Evolutionary conservation across 1,140 invertebrate genomes (phyloP), one percentile per base, ranked within the genome.

Genomic region (Bradynema listronoti): DNA sequence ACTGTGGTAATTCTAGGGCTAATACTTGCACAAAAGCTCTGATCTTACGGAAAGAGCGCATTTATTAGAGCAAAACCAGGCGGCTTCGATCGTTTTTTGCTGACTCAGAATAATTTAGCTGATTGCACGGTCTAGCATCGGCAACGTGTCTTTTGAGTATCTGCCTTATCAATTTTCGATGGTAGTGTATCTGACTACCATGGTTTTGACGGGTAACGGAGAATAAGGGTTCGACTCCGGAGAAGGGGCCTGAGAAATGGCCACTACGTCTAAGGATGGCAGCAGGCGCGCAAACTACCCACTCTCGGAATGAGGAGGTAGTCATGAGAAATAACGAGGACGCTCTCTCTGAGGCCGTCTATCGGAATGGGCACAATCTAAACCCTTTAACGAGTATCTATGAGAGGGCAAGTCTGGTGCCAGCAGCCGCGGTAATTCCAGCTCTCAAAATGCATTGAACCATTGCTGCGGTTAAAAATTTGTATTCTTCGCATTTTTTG

Each of bases 191-290:
- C 80, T 80, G 85, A 83, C 84, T 86, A 86, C 85, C 85, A 85
- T 86, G 85, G 86, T 86, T 82, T 82, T 85, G 83, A 87, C 85
- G 85, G 86, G 85, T 87, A 81, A 82, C 81, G 80, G 80, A 79
- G 82, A 82, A 81, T 83, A 61, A 81, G 82, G 81, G 80, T 81
- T 82, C 77, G 80, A 80, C 80, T 80, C 78, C 77, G 71, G 72
- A 73, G 69, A 71, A 71, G 69, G 69, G 67, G 70, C 69, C 71
- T 71, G 58, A 87, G 86, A 88, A 87, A 88, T 85, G 85, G 86
- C 87, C 88, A 88, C 85, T 86, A 88, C 86, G 87, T 87, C 87
- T 84, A 88, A 87, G 86, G 86, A 88, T 87, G 86, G 87, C 86
- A 88, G 86, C 86, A 88, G 85, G 86, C 85, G 85, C 86, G 85